Base-by-base conservation (phyloP, 2,888 invertebrate genomes). In the Lycia hirtaria region DNA sequence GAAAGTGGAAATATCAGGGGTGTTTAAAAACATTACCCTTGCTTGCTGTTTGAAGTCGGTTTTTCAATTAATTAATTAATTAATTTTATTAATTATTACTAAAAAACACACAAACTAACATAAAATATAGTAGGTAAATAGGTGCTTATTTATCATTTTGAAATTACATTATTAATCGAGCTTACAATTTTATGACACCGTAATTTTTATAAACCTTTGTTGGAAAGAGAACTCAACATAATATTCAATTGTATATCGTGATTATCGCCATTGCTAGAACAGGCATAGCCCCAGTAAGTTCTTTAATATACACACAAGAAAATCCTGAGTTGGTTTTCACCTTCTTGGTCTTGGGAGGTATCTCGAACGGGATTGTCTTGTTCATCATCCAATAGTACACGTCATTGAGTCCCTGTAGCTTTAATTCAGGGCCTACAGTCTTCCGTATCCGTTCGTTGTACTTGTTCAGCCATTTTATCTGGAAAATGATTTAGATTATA, bases 311-410 rank as follows among this genome's bases (percentile, higher is more conserved):
- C 0, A 28, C 30, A 22, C 49, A 24, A 12, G 30, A 14, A 12
- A 38, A 32, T 2, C 69, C 72, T 0, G 76, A 69, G 62, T 53
- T 73, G 24, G 51, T 51, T n/a, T 30, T 17, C 4, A 12, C 22
- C 54, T 71, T 78, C 64, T 73, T 81, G 15, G 60, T 62, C 64
- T 84, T 83, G 4, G 87, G 81, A 4, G 87, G 85, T 7, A 78
- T 66, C 47, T 84, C 83, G 22, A 97, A 92, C 73, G 93, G 93
- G 58, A 93, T 87, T 7, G 97, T 97, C 81, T 96, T 96, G 71
- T 95, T 94, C 94, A 96, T 94, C 95, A 97, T 95, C 97, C 97
- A 97, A 72, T 95, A 94, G 79, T 95, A 96, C 1, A 95, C 96
- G 59, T 94, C 93, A 82, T 94, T 94, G 66, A 94, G 93, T 0